These are phyloP conservation scores for Sarcophilus harrisii DNA, from an alignment of 2,797 vertebrate species.

Conservation along the genomic window DNA sequence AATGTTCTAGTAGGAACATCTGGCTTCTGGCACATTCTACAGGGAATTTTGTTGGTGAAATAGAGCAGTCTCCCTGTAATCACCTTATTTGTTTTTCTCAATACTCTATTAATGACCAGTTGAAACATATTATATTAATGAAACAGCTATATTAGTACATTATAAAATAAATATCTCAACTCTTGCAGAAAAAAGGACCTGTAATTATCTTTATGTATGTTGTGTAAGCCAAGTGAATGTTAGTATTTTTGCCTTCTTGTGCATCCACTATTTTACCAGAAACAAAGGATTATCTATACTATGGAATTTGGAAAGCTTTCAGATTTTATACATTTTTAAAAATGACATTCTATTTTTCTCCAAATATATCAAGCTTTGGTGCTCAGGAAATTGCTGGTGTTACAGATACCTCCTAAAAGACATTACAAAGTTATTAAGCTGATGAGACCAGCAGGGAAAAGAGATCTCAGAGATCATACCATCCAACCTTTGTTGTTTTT, in stretches of 20 bases:
- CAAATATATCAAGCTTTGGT: not conserved
- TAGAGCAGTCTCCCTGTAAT: not conserved
- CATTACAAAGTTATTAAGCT: not conserved
- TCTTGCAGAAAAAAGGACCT: not conserved
- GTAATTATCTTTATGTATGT: not conserved
- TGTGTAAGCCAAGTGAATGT: not conserved
- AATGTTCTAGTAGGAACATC: conserved; percentile 43
- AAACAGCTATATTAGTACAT: not conserved
- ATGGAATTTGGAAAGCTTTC: not conserved
- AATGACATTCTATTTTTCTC: not conserved
- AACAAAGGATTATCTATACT: not conserved
- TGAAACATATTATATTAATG: not conserved
- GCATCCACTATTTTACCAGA: not conserved
- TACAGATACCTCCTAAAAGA: not conserved
- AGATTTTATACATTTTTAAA: not conserved
- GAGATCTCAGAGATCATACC: not conserved
- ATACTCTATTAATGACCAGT: not conserved
- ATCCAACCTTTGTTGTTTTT: not conserved
- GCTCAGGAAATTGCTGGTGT: not conserved
- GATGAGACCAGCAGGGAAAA: not conserved
- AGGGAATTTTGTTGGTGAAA: conserved; percentile 50
- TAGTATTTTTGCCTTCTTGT: not conserved
- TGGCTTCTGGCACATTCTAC: conserved; percentile 40
- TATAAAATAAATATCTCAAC: not conserved
- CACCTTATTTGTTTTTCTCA: not conserved